Evolutionary conservation across 2,888 invertebrate species (phyloP).

Genomic region (Leuctra nigra): DNA sequence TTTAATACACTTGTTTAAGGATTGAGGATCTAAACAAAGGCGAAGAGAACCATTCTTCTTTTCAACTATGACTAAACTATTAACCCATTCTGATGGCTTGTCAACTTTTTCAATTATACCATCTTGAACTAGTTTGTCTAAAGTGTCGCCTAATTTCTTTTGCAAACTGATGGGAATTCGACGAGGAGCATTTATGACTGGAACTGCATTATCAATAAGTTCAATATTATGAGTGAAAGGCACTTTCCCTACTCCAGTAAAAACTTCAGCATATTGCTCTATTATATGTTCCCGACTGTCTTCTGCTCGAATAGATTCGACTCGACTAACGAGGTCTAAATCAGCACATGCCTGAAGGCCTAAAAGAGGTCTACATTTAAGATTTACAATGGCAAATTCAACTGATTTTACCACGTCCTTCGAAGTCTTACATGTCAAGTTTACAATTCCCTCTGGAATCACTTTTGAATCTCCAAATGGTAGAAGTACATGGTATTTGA

Average conservation of each 20-base stretch:
- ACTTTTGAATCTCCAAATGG: neutral
- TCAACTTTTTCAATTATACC: neutral
- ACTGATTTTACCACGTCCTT: neutral
- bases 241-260: neutral
- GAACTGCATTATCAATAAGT: neutral
- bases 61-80: constrained; percentile 10
- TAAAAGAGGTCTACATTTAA: neutral
- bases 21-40: constrained; percentile 12
- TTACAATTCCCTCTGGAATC: neutral
- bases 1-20: constrained; percentile 7
- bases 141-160: neutral
- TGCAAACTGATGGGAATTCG: neutral
- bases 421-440: neutral
- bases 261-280: neutral
- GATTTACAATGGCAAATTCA: neutral
- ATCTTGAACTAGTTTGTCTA: neutral
- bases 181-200: neutral
- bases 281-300: neutral
- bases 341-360: neutral
- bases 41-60: constrained; percentile 13
- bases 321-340: neutral
- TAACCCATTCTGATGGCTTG: constrained; percentile 9
- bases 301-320: neutral
- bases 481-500: neutral
- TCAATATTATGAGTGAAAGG: neutral